phyloP scores from a whole-genome alignment of 2,888 invertebrate genomes.

The Agrotis puta region DNA sequence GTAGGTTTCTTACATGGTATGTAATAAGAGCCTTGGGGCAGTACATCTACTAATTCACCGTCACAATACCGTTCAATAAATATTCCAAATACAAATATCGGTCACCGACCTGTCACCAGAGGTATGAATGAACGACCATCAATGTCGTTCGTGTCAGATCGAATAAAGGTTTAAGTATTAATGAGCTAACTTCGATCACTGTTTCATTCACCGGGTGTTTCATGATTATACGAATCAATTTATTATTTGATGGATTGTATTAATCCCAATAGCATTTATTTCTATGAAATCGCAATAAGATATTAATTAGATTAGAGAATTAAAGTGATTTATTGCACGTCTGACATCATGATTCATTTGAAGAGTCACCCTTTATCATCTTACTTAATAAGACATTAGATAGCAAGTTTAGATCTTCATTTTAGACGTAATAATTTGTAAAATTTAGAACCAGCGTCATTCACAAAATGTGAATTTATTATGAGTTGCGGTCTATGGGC shows the following conservation, averaged over 20 bases:
- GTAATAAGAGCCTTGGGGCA: too few relatives aligned
- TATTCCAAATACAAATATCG: conserved; percentile 14
- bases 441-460: background rate
- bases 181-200: conserved; percentile 30
- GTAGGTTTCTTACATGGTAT: too few relatives aligned
- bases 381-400: background rate
- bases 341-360: background rate
- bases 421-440: background rate
- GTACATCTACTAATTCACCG: background rate
- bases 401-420: background rate
- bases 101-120: conserved; percentile 39
- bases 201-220: conserved; percentile 25
- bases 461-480: background rate
- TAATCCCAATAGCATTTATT: conserved; percentile 4
- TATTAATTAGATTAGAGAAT: background rate
- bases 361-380: background rate
- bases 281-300: conserved; percentile 5
- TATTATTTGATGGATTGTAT: conserved; percentile 18
- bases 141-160: conserved; percentile 42
- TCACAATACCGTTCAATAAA: conserved; percentile 2
- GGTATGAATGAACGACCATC: conserved; percentile 53
- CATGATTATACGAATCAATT: conserved; percentile 25
- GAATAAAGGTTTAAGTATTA: conserved; percentile 33
- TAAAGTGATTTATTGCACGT: conserved; percentile 4
- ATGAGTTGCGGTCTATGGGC: background rate